Evolutionary conservation across 2,888 invertebrate species (phyloP).

Genomic region (Phrixothrix hirtus): DNA sequence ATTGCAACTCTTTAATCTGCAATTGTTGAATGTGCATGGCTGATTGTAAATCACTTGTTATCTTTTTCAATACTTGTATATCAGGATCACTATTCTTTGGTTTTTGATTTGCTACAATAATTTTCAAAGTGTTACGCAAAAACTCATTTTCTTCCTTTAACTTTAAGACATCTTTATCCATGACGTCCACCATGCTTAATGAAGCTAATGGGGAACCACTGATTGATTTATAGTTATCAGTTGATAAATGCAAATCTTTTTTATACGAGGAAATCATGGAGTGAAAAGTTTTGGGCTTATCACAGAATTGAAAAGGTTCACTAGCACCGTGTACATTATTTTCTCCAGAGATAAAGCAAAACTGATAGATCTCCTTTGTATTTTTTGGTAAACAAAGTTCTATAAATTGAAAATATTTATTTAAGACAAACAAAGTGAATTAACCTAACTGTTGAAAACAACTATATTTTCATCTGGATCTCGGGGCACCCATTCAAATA

Average conservation of each 20-base stretch:
- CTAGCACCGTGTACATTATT: constrained; percentile 51
- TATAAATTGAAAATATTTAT: constrained; percentile 25
- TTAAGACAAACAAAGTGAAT: not conserved
- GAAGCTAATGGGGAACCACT: constrained; percentile 17
- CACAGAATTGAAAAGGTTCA: constrained; percentile 47
- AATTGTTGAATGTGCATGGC: constrained; percentile 40
- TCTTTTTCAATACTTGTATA: constrained; percentile 38
- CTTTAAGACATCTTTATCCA: constrained; percentile 31
- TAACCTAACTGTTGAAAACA: constrained; percentile 47
- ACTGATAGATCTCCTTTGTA: constrained; percentile 48
- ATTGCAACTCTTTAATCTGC: constrained; percentile 46
- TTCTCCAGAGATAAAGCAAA: constrained; percentile 51
- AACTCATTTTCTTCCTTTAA: constrained; percentile 44
- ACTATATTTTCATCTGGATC: constrained; percentile 32
- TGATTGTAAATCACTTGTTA: constrained; percentile 38
- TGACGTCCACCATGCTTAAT: constrained; percentile 8
- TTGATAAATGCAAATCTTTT: not conserved
- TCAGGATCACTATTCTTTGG: constrained; percentile 36
- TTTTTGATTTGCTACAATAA: constrained; percentile 10
- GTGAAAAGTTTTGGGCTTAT: constrained; percentile 6
- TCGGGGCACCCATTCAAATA: constrained; percentile 49
- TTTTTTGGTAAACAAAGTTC: constrained; percentile 47
- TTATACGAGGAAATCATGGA: constrained; percentile 10
- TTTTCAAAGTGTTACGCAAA: constrained; percentile 31
- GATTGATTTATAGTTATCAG: constrained; percentile 13